Conservation (phyloP, 2,113 vertebrate genomes). For the Trochalopteron elliotii region DNA sequence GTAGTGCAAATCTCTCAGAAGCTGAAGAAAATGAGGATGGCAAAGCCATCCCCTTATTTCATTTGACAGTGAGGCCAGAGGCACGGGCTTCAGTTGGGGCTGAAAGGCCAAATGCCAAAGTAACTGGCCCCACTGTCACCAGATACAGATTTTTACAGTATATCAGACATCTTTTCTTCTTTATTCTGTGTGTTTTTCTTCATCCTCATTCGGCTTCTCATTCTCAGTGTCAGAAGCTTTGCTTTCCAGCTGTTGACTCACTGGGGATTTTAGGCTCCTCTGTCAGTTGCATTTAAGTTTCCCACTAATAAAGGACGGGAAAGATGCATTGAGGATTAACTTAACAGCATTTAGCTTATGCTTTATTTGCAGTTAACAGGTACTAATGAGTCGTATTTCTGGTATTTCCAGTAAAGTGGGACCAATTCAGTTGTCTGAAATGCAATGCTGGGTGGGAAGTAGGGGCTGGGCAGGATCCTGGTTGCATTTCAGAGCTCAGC, state of each 20-base stretch:
- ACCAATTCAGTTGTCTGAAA: not conserved
- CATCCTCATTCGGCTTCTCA: not conserved
- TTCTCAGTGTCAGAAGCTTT: not conserved
- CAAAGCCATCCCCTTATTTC: not conserved
- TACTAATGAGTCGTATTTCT: not conserved
- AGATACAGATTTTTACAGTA: not conserved
- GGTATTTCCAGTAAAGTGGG: not conserved
- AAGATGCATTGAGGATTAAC: not conserved
- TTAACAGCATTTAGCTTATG: not conserved
- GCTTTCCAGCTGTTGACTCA: not conserved
- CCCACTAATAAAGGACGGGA: not conserved
- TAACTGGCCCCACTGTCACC: not conserved
- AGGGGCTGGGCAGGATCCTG: not conserved
- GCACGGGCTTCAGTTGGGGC: accelerated
- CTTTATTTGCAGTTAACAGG: not conserved
- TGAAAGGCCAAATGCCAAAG: not conserved
- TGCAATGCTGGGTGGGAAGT: not conserved
- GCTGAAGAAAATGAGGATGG: not conserved
- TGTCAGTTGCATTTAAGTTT: accelerated
- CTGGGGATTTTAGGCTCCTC: not conserved
- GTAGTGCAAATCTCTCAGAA: not conserved
- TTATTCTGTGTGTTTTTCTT: not conserved
- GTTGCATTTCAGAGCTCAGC: not conserved
- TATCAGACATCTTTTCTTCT: not conserved
- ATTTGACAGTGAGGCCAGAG: not conserved